Percentiles rank a stretch among this genome's conserved stretches.
Evolutionary conservation across 2,113 vertebrate genomes (phyloP).

Genomic region (Gadus chalcogrammus): DNA sequence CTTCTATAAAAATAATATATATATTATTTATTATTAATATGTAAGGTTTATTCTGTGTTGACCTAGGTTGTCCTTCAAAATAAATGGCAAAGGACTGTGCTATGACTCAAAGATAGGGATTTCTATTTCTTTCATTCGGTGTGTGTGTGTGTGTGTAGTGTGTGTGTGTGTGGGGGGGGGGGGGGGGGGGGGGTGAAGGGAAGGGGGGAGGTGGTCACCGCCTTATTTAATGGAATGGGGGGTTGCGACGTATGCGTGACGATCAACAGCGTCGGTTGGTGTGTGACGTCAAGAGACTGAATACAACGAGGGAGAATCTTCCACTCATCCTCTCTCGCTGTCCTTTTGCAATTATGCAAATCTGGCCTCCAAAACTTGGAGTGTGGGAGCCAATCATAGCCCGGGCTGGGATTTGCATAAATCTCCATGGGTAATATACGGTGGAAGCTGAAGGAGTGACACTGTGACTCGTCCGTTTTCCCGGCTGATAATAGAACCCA

Average conservation of each 20-base stretch:
- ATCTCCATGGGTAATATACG: constrained; percentile 60
- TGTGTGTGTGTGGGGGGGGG: too few species aligned
- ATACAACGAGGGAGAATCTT: constrained; percentile 11
- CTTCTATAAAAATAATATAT: too few species aligned
- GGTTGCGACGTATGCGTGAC: constrained; percentile 44
- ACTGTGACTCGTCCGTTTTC: constrained; percentile 45
- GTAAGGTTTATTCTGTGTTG: too few species aligned
- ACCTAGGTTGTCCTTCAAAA: too few species aligned
- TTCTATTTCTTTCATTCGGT: too few species aligned
- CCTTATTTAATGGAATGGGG: background rate
- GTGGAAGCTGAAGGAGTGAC: constrained; percentile 50
- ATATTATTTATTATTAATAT: too few species aligned
- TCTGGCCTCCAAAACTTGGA: constrained; percentile 32
- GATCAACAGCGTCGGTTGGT: constrained; percentile 23
- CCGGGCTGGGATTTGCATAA: constrained; percentile 55
- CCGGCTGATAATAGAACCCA: constrained; percentile 31
- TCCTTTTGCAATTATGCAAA: constrained; percentile 44
- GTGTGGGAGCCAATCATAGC: constrained; percentile 49
- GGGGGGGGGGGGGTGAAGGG: background rate
- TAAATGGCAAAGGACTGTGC: too few species aligned
- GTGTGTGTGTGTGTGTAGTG: too few species aligned
- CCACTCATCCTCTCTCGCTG: constrained; percentile 2
- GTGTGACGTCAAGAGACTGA: too few species aligned
- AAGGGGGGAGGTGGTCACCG: background rate
- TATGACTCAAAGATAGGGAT: too few species aligned